These are phyloP conservation scores for Tupaia tana DNA, from an alignment of 2,113 vertebrate genomes.

Conservation along the genomic window DNA sequence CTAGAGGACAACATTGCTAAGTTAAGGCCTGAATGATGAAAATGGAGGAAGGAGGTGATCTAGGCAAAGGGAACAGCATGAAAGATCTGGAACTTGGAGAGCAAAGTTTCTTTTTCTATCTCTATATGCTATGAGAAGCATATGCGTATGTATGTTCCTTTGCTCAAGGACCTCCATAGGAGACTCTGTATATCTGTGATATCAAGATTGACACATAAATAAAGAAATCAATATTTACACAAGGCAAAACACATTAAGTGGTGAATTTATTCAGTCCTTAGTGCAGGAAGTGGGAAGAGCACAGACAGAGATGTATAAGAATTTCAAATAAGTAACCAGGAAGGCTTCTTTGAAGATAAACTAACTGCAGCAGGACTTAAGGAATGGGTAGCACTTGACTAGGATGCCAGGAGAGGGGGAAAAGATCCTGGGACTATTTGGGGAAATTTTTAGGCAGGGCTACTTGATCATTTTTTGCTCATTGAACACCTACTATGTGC, in stretches of 20 bases:
- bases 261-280: neutral
- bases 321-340: neutral
- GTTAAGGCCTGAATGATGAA: neutral
- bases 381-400: neutral
- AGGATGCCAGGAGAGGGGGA: neutral
- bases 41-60: neutral
- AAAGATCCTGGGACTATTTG: neutral
- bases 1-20: neutral
- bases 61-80: neutral
- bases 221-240: neutral
- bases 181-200: neutral
- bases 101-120: neutral
- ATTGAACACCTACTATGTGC: neutral
- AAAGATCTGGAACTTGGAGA: neutral
- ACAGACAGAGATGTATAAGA: neutral
- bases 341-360: neutral
- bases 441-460: neutral
- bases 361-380: neutral
- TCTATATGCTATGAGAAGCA: neutral
- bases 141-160: neutral
- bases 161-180: neutral
- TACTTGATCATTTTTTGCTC: neutral
- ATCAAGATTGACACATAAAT: neutral
- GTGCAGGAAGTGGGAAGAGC: neutral
- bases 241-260: neutral